phyloP scores from a whole-genome alignment of 2,797 vertebrate species.

The Numenius phaeopus region DNA sequence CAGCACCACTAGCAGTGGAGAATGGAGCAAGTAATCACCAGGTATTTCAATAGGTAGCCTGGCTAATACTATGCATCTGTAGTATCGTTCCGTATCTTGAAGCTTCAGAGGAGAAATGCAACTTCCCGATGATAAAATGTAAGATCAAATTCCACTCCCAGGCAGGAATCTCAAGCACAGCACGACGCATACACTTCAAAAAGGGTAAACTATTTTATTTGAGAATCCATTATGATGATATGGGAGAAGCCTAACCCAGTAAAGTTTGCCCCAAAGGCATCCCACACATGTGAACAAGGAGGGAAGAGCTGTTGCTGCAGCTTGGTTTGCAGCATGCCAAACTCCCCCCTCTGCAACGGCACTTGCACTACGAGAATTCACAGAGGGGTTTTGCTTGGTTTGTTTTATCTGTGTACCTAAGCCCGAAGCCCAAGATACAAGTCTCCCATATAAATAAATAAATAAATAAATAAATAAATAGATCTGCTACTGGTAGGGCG shows the following conservation, averaged over 20 bases:
- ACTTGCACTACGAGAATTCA: not conserved
- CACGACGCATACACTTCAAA: fast-evolving
- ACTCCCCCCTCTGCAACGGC: not conserved
- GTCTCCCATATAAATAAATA: not conserved
- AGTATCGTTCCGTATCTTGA: not conserved
- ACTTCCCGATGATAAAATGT: not conserved
- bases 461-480: too few relatives aligned
- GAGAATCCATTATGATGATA: fast-evolving
- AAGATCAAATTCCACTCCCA: not conserved
- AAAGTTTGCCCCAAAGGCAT: not conserved
- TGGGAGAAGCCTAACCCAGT: not conserved
- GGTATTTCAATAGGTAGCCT: fast-evolving
- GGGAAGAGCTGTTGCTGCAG: not conserved
- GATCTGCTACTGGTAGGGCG: not conserved
- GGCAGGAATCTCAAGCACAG: fast-evolving
- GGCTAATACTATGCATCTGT: not conserved
- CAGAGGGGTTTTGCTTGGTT: not conserved
- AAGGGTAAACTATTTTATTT: not conserved
- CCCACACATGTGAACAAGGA: not conserved
- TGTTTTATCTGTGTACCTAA: not conserved
- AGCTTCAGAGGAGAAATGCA: not conserved
- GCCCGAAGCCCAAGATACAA: not conserved
- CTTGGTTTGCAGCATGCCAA: not conserved
- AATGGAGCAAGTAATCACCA: not conserved
- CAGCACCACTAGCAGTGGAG: not conserved